Evolutionary conservation across 2,797 vertebrate species (phyloP), one percentile per base, ranked within the genome.

Genomic region (Enteromius mattozi): DNA sequence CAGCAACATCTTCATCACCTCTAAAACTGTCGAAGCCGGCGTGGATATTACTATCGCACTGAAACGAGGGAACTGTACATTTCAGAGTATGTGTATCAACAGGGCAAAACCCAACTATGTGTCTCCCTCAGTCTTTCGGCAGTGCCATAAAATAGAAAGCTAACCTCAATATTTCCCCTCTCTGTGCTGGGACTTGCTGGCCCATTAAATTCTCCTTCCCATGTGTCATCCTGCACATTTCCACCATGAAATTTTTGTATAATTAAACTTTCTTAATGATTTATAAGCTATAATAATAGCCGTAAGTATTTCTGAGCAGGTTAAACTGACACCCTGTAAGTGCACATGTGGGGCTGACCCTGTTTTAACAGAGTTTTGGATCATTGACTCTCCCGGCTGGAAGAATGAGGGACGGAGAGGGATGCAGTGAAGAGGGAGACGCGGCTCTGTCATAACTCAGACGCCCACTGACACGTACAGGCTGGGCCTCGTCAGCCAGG

Each of bases 221-320:
- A 93, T 94, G 95, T 95, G 95, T 94, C 94, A 93, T 91, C 94
- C 93, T 93, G 92, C 92, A 95, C 92, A 93, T 93, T 94, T 96
- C 93, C 93, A 93, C 94, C 93, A 92, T 93, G 92, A 89, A 89
- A 95, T 94, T 90, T 93, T 92, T 80, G 89, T 94, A 95, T 96
- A 95, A 96, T 96, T 95, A 95, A 95, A 95, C 93, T 94, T 95
- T 95, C 94, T 95, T 95, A 95, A 96, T 96, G 95, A 96, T 96
- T 95, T 96, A 96, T 95, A 95, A 94, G 94, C 93, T 94, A 95
- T 93, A 95, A 95, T 95, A 96, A 95, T 95, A 95, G 94, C 93
- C 91, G 80, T 92, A 92, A 95, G 94, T 96, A 94, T 95, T 95
- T 94, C 89, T 90, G 94, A 94, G 93, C 94, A 94, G 95, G 94